A percentile compares a stretch with the other conserved stretches of the same genome.
These are phyloP conservation scores for Silurus meridionalis DNA, from an alignment of 2,113 vertebrate genomes.

Conservation along the genomic window DNA sequence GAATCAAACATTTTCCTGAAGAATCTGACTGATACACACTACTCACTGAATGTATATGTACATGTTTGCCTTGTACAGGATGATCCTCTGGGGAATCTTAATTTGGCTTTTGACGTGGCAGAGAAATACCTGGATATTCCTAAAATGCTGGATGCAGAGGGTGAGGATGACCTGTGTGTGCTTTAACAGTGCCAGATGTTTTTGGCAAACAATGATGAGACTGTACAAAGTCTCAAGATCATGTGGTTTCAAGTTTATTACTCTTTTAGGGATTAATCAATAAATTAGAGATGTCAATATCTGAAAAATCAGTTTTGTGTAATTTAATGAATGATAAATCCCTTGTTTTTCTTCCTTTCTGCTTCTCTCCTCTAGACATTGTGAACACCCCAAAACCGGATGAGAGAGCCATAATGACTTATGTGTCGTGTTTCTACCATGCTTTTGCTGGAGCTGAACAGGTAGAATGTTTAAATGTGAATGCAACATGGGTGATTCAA, in stretches of 20 bases:
- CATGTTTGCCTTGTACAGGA: constrained; percentile 75
- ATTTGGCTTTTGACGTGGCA: constrained; percentile 95
- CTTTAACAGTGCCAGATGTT: not conserved
- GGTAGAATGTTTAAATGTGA: constrained; percentile 70
- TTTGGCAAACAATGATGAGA: not conserved
- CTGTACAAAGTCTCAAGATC: not conserved
- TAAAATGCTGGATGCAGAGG: constrained; percentile 98
- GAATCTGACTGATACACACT: too few species aligned
- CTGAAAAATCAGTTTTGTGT: too few species aligned
- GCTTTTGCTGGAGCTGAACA: constrained; percentile 99
- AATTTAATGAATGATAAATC: too few species aligned
- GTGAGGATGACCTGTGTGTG: constrained; percentile 65
- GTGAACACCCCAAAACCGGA: constrained; percentile 98
- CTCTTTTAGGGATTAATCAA: not conserved
- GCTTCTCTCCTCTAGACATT: constrained; percentile 79
- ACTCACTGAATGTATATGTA: not conserved
- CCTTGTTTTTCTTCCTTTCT: not conserved
- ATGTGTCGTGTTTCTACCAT: constrained; percentile 98
- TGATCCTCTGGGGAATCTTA: constrained; percentile 95
- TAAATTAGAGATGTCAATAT: not conserved
- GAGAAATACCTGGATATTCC: constrained; percentile 99
- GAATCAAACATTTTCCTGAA: too few species aligned
- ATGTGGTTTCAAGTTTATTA: too few species aligned
- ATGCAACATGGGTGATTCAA: not conserved
- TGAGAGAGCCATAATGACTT: constrained; percentile 99